phyloP scores from a whole-genome alignment of 2,113 vertebrate genomes.

The Nycticebus coucang region DNA sequence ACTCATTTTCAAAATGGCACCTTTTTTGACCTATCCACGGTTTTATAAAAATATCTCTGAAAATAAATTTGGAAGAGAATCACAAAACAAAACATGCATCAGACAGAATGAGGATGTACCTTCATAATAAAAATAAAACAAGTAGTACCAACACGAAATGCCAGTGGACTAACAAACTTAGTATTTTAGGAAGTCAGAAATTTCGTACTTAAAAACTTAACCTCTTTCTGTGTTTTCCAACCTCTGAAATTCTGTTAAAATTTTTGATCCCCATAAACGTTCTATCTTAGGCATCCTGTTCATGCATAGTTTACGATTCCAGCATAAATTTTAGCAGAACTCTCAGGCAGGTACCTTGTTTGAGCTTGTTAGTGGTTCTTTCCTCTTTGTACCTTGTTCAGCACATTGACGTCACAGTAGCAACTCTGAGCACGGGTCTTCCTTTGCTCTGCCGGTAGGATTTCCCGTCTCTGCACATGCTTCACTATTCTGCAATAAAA shows the following conservation, averaged over 20 bases:
- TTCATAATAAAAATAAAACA: too few relatives aligned
- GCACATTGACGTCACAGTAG: background rate
- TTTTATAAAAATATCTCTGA: too few relatives aligned
- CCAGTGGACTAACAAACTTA: too few relatives aligned
- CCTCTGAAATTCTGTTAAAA: background rate
- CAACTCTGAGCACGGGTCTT: background rate
- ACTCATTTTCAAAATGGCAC: too few relatives aligned
- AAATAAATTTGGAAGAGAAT: too few relatives aligned
- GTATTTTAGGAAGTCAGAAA: too few relatives aligned
- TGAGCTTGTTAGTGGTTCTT: background rate
- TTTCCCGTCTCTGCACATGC: background rate
- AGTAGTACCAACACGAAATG: too few relatives aligned
- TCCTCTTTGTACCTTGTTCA: background rate
- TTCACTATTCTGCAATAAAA: background rate
- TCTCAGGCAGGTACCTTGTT: background rate
- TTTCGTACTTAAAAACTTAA: too few relatives aligned
- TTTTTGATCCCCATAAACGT: background rate
- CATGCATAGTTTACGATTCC: background rate
- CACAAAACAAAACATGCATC: too few relatives aligned
- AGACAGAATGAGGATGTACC: too few relatives aligned
- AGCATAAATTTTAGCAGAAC: background rate
- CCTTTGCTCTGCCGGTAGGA: background rate
- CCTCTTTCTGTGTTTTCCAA: background rate
- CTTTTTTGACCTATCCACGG: too few relatives aligned
- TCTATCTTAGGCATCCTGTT: background rate